A percentile compares a stretch with the other conserved stretches of the same genome.
Conservation (phyloP, 1,140 invertebrate genomes). For the Odontomachus brunneus region DNA sequence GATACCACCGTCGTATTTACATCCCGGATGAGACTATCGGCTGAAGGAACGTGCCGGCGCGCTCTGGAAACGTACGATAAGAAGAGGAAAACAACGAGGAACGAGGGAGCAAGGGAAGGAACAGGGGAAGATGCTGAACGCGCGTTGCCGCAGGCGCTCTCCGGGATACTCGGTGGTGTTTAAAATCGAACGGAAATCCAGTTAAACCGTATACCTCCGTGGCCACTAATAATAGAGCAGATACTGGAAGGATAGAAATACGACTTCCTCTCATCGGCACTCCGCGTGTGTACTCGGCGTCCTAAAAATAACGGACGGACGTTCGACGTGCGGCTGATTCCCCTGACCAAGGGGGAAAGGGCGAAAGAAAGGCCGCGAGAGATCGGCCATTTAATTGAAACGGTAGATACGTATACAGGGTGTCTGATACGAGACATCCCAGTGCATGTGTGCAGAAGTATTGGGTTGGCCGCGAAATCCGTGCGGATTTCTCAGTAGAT, state of each 20-base stretch:
- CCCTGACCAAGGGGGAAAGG: neutral
- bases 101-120: neutral
- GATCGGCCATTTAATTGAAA: slow-evolving; percentile 62
- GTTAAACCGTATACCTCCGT: slow-evolving; percentile 56
- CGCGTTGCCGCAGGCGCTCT: neutral
- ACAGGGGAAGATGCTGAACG: neutral
- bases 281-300: slow-evolving; percentile 51
- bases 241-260: slow-evolving; percentile 75
- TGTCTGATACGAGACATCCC: too few species aligned
- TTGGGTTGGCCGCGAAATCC: too few species aligned
- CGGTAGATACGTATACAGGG: slow-evolving; percentile 22
- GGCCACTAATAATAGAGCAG: slow-evolving; percentile 75
- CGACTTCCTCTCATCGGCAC: slow-evolving; percentile 72
- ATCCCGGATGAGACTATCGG: slow-evolving; percentile 35
- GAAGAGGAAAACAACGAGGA: neutral
- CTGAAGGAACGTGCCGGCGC: slow-evolving; percentile 3
- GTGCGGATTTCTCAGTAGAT: too few species aligned
- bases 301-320: slow-evolving; percentile 69
- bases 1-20: slow-evolving; percentile 26
- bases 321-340: slow-evolving; percentile 52
- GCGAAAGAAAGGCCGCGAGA: slow-evolving; percentile 38
- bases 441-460: too few species aligned
- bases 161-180: slow-evolving; percentile 38
- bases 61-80: slow-evolving; percentile 26
- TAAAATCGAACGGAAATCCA: slow-evolving; percentile 71